A percentile compares a stretch with the other conserved stretches of the same genome.
These are phyloP conservation scores for Plumapathes pennacea DNA, from an alignment of 92 coral and sea anemone genomes.

Conservation along the genomic window DNA sequence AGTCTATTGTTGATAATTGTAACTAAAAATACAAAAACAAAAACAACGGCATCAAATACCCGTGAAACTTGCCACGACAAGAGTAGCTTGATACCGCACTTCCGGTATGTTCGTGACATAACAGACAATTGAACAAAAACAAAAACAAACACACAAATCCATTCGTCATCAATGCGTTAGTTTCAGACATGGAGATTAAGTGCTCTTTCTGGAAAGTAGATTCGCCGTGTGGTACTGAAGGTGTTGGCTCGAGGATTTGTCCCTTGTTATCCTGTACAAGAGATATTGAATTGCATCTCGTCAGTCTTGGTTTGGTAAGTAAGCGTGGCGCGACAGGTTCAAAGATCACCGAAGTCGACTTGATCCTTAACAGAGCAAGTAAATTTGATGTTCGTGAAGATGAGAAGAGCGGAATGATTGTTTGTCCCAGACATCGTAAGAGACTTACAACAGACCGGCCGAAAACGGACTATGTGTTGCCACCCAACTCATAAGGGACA, in stretches of 20 bases:
- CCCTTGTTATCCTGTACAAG: slow-evolving; percentile 22
- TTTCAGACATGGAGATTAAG: slow-evolving; percentile 7
- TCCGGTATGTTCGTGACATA: not conserved
- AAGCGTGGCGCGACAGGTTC: slow-evolving; percentile 14
- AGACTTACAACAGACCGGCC: slow-evolving; percentile 10
- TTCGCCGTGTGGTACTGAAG: slow-evolving; percentile 19
- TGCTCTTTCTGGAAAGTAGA: slow-evolving; percentile 18
- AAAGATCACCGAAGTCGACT: slow-evolving; percentile 16
- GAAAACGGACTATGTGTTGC: slow-evolving; percentile 9
- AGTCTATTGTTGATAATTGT: not conserved
- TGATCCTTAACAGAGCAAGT: slow-evolving; percentile 9
- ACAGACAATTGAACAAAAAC: no score
- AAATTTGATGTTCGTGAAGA: slow-evolving; percentile 7
- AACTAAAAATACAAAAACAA: no score
- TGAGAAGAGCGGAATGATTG: not conserved
- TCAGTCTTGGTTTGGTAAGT: slow-evolving; percentile 18
- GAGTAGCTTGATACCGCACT: not conserved
- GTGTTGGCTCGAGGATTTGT: slow-evolving; percentile 13
- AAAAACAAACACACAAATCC: no score
- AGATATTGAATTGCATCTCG: slow-evolving; percentile 17
- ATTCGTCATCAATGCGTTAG: not conserved
- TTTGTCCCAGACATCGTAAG: slow-evolving; percentile 26
- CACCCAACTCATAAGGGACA: slow-evolving; percentile 12
- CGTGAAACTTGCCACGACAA: not conserved
- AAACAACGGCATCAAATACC: no score